Percentiles rank a stretch among this genome's conserved stretches.
These are phyloP conservation scores for Gobiocypris rarus DNA, from an alignment of 2,113 vertebrate species.

Conservation along the genomic window DNA sequence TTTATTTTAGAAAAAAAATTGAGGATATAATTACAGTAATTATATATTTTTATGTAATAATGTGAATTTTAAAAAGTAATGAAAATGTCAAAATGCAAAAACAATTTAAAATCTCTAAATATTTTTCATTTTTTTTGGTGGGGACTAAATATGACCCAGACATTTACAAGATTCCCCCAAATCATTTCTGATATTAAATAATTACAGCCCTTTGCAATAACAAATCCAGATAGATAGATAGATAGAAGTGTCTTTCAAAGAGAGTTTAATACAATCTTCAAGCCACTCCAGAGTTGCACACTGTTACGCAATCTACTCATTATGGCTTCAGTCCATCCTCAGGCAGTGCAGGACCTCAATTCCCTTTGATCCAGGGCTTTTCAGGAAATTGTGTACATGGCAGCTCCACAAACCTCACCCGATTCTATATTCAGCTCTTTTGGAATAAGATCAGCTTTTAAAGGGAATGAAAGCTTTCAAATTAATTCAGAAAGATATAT, in stretches of 20 bases:
- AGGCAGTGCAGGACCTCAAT: constrained; percentile 14
- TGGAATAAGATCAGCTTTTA: neutral
- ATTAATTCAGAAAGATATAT: neutral
- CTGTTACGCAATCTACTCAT: constrained; percentile 27
- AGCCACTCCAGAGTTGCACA: constrained; percentile 12
- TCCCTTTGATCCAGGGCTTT: constrained; percentile 31
- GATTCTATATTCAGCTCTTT: constrained; percentile 13
- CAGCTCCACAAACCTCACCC: constrained; percentile 19
- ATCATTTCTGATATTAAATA: neutral
- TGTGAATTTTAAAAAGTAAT: too few relatives aligned
- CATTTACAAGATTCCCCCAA: neutral
- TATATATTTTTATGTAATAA: neutral
- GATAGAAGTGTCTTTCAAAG: neutral
- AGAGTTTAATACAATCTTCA: neutral
- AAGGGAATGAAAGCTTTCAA: neutral
- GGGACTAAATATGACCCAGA: too few relatives aligned
- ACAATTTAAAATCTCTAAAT: too few relatives aligned
- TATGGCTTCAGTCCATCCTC: constrained; percentile 25
- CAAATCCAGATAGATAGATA: neutral
- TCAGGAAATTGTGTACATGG: constrained; percentile 27
- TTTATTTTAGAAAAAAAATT: neutral
- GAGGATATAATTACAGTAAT: neutral
- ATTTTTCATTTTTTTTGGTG: too few relatives aligned
- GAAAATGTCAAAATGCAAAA: too few relatives aligned
- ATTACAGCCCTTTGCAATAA: neutral